Conservation (phyloP, 2,797 vertebrate genomes). For the Anas acuta region DNA sequence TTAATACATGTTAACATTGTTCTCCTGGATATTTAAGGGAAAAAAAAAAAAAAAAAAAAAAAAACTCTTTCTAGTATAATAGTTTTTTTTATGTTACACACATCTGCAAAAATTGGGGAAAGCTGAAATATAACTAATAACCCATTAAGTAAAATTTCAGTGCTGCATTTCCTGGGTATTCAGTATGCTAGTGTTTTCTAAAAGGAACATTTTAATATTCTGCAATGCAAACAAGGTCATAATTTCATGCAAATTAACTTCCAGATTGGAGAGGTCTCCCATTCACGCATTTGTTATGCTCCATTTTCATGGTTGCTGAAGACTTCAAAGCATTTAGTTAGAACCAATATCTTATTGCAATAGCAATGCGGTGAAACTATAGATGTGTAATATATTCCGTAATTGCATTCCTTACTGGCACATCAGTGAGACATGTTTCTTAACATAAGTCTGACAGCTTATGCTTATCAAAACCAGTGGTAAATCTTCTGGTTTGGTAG, state of each 20-base stretch:
- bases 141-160: conserved; percentile 23
- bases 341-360: conserved; percentile 3
- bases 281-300: conserved; percentile 52
- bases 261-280: conserved; percentile 56
- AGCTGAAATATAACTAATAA: conserved; percentile 22
- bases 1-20: background rate
- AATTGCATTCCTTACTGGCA: background rate
- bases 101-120: conserved; percentile 18
- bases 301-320: conserved; percentile 55
- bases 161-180: conserved; percentile 39
- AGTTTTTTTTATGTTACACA: background rate
- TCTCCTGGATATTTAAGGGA: background rate
- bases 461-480: background rate
- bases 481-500: background rate
- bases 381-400: background rate
- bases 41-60: too few relatives aligned
- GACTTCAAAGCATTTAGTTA: conserved; percentile 56
- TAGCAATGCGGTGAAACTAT: background rate
- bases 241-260: conserved; percentile 69
- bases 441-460: background rate
- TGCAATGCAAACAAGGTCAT: conserved; percentile 67
- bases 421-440: background rate
- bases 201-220: conserved; percentile 60
- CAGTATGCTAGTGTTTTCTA: conserved; percentile 28
- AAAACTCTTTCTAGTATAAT: background rate